Evolutionary conservation across 2,113 vertebrate genomes (phyloP).

Genomic region (Sula dactylatra): DNA sequence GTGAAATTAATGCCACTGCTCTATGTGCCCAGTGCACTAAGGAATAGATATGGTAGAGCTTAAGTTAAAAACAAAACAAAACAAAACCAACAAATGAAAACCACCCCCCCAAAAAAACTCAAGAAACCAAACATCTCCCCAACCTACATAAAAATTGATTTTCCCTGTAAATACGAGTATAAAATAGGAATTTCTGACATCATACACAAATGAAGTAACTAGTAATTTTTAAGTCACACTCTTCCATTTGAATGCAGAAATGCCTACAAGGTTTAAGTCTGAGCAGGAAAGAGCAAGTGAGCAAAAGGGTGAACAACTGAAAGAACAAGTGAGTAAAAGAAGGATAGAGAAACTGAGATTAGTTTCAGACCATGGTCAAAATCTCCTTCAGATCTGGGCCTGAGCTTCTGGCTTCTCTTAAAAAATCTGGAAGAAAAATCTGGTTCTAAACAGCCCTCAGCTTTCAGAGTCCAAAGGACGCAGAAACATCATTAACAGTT

Average conservation of each 20-base stretch:
- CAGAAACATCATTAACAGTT: background rate
- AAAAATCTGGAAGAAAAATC: background rate
- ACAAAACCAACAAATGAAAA: background rate
- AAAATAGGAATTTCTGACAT: background rate
- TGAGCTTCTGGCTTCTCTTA: background rate
- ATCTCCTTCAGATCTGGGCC: background rate
- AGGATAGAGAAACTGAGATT: background rate
- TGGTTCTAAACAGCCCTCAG: background rate
- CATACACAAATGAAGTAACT: background rate
- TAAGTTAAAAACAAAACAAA: background rate
- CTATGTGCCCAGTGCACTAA: background rate
- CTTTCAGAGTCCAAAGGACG: background rate
- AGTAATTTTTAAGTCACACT: background rate
- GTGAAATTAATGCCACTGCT: background rate
- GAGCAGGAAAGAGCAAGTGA: background rate
- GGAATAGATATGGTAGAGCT: background rate
- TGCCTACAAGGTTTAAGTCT: background rate
- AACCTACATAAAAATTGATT: background rate
- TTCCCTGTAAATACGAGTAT: background rate
- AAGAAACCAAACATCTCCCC: background rate
- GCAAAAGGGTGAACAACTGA: background rate
- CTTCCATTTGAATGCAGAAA: background rate
- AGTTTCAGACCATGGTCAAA: background rate
- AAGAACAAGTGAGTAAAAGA: background rate
- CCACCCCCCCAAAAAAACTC: rapidly evolving